phyloP scores from a whole-genome alignment of 2,113 vertebrate genomes.

The Sinocyclocheilus anshuiensis region DNA sequence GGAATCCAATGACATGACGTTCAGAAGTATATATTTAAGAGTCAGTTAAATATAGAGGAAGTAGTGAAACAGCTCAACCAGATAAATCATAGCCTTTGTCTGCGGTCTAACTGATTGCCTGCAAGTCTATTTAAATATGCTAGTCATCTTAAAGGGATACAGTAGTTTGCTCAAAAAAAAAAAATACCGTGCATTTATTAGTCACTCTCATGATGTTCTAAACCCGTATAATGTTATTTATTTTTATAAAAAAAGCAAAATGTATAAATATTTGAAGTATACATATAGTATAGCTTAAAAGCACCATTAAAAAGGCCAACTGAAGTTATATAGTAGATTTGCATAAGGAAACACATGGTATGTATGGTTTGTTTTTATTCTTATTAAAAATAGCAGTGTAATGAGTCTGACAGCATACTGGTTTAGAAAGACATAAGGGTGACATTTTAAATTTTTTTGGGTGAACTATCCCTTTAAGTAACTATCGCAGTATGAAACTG shows the following conservation, averaged over 20 bases:
- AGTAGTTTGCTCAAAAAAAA: not conserved
- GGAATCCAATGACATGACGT: not conserved
- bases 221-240: too few species aligned
- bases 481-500: not conserved
- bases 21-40: not conserved
- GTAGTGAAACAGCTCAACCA: not conserved
- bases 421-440: not conserved
- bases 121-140: not conserved
- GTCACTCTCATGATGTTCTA: too few species aligned
- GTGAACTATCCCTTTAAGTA: not conserved
- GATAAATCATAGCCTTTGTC: not conserved
- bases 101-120: not conserved
- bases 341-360: too few species aligned
- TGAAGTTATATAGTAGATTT: too few species aligned
- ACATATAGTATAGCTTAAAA: too few species aligned
- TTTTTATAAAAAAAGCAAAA: too few species aligned
- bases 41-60: conserved; percentile 32
- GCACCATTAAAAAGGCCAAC: too few species aligned
- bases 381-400: not conserved
- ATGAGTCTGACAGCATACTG: not conserved
- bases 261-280: too few species aligned
- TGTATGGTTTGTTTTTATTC: too few species aligned
- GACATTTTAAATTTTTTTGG: fast-evolving
- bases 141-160: conserved; percentile 10
- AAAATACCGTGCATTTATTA: not conserved